A percentile compares a stretch with the other conserved stretches of the same genome.
Conservation (phyloP, 2,888 invertebrate species). For the Coleophora flavipennella region DNA sequence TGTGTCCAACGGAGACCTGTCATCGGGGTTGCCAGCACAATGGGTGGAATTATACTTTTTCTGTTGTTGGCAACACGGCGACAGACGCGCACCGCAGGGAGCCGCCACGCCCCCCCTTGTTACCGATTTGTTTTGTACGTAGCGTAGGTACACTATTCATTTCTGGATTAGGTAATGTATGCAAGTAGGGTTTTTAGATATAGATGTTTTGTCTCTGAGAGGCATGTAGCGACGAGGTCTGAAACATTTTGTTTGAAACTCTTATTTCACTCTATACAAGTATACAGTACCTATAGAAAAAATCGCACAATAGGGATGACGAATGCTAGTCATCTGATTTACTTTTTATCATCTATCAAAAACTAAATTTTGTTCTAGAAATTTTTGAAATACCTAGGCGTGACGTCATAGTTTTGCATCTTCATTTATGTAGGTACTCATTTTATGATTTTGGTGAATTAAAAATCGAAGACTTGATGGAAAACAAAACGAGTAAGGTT, state of each 20-base stretch:
- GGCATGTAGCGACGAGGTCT: conserved; percentile 10
- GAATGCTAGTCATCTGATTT: too few species aligned
- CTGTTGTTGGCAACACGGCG: conserved; percentile 62
- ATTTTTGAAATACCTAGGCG: too few species aligned
- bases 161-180: conserved; percentile 30
- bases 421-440: too few species aligned
- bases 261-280: too few species aligned
- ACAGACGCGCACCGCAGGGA: conserved; percentile 66
- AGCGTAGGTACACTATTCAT: conserved; percentile 55
- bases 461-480: too few species aligned
- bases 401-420: too few species aligned
- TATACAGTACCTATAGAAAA: too few species aligned
- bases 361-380: too few species aligned
- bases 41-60: conserved; percentile 58
- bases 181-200: conserved; percentile 6
- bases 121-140: conserved; percentile 64
- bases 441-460: too few species aligned
- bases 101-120: conserved; percentile 60
- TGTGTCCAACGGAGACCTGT: conserved; percentile 69
- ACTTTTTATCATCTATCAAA: too few species aligned
- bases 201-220: conserved; percentile 17
- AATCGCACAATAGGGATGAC: too few species aligned
- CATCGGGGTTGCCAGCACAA: conserved; percentile 66
- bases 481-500: too few species aligned
- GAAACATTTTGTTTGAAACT: not conserved